Evolutionary conservation across 2,797 vertebrate species (phyloP).

Genomic region (Netta rufina): DNA sequence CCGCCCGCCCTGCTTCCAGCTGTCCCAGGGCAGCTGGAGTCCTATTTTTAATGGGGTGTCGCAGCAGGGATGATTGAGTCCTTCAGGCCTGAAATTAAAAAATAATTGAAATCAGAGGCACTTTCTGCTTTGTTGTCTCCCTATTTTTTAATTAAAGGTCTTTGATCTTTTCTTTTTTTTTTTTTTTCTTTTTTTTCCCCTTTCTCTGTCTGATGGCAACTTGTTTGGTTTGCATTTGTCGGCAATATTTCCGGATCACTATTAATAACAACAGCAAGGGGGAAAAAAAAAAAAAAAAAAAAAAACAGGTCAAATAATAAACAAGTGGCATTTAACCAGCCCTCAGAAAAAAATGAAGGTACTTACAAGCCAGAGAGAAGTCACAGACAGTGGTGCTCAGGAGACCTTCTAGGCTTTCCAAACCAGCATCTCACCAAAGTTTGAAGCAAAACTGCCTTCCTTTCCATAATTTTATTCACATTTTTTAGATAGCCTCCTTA

Average conservation of each 20-base stretch:
- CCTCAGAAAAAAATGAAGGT: slow-evolving; percentile 11
- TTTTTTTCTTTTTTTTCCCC: not conserved
- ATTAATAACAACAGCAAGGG: not conserved
- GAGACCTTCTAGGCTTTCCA: not conserved
- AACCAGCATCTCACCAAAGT: not conserved
- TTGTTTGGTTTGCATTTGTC: not conserved
- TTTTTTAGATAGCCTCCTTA: not conserved
- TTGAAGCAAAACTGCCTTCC: not conserved
- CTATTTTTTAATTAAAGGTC: slow-evolving; percentile 9
- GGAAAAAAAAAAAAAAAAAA: no score
- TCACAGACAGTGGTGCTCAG: not conserved
- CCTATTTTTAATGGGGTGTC: slow-evolving; percentile 18
- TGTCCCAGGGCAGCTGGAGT: slow-evolving; percentile 30
- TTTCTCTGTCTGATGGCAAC: not conserved
- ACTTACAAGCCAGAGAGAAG: not conserved
- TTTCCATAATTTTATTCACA: not conserved
- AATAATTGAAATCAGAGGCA: not conserved
- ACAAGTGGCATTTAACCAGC: not conserved
- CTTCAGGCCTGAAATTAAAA: not conserved
- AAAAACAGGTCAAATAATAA: not conserved
- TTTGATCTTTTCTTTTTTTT: slow-evolving; percentile 1
- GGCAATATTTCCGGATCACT: not conserved
- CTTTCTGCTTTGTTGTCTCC: not conserved
- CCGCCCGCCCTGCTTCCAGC: not conserved
- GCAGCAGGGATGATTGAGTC: not conserved